These are phyloP conservation scores for Brassicogethes aeneus DNA, from an alignment of 2,888 invertebrate genomes.

Conservation along the genomic window DNA sequence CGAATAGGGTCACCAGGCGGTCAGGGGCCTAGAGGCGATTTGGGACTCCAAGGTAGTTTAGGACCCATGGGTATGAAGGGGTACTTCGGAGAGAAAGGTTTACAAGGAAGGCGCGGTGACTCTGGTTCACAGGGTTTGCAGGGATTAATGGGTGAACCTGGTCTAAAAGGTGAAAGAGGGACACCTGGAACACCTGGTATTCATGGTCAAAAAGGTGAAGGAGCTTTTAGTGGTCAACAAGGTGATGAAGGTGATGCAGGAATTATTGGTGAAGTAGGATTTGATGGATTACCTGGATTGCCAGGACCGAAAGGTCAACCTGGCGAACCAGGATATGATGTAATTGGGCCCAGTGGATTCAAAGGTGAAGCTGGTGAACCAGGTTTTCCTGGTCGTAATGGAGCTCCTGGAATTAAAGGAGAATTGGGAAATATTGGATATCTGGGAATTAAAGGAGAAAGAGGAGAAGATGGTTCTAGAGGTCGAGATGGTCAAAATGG, in stretches of 20 bases:
- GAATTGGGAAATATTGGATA: slow-evolving; percentile 47
- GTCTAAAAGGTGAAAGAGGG: slow-evolving; percentile 36
- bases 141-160: slow-evolving; percentile 32
- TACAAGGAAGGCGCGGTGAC: slow-evolving; percentile 36
- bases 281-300: slow-evolving; percentile 33
- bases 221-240: slow-evolving; percentile 51
- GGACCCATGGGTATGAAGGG: slow-evolving; percentile 37
- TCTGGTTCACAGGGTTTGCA: slow-evolving; percentile 38
- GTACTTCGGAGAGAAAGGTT: slow-evolving; percentile 20
- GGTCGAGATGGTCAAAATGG: slow-evolving; percentile 44
- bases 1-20: slow-evolving; percentile 46
- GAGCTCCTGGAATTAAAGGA: slow-evolving; percentile 44
- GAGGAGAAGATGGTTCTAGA: slow-evolving; percentile 40
- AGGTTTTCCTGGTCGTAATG: slow-evolving; percentile 44
- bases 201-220: slow-evolving; percentile 46
- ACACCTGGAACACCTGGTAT: slow-evolving; percentile 36
- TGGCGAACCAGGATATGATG: slow-evolving; percentile 23
- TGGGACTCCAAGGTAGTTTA: slow-evolving; percentile 35
- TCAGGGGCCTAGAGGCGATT: slow-evolving; percentile 41
- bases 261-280: slow-evolving; percentile 32
- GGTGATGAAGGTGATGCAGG: slow-evolving; percentile 51
- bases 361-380: slow-evolving; percentile 39
- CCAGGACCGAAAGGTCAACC: slow-evolving; percentile 22
- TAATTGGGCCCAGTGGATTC: slow-evolving; percentile 37
- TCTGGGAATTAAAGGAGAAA: slow-evolving; percentile 52